Evolutionary conservation across 2,797 vertebrate genomes (phyloP).

Genomic region (Poeciliopsis gracilis): DNA sequence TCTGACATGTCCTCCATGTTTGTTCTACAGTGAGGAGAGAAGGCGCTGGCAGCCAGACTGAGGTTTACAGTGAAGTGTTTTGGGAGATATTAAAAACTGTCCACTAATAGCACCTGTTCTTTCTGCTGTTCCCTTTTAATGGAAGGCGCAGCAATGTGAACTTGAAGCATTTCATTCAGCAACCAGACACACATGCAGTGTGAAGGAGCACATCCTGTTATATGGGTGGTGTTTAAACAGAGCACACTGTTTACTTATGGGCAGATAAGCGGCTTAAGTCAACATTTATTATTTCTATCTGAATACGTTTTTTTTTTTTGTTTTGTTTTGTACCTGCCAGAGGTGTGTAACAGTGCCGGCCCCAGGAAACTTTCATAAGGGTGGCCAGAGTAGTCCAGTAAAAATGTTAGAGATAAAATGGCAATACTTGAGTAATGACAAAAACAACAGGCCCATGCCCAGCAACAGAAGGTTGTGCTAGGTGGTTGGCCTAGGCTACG

Average conservation of each 20-base stretch:
- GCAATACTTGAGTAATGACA: not conserved
- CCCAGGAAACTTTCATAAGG: too few species aligned
- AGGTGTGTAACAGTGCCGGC: too few species aligned
- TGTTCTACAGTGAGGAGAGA: slow-evolving; percentile 12
- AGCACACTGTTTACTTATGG: not conserved
- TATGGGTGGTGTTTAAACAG: slow-evolving; percentile 13
- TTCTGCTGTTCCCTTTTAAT: slow-evolving; percentile 6
- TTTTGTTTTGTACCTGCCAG: too few species aligned
- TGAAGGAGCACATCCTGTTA: slow-evolving; percentile 3
- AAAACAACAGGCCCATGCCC: not conserved
- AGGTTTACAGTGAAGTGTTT: slow-evolving; percentile 8
- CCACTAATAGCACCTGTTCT: slow-evolving; percentile 22
- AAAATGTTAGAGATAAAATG: too few species aligned
- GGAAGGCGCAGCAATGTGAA: slow-evolving; percentile 9
- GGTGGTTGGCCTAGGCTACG: too few species aligned
- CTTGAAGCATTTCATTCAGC: slow-evolving; percentile 1
- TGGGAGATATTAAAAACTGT: slow-evolving; percentile 28
- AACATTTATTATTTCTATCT: not conserved
- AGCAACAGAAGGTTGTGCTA: not conserved
- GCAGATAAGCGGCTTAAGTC: not conserved
- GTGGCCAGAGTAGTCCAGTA: too few species aligned
- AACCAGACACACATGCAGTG: not conserved
- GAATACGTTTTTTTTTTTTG: not conserved
- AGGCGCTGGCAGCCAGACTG: slow-evolving; percentile 34
- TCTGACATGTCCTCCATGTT: not conserved